Percentiles rank a stretch among this genome's conserved stretches.
Conservation (phyloP, 2,888 invertebrate genomes). For the Caenorhabditis japonica region DNA sequence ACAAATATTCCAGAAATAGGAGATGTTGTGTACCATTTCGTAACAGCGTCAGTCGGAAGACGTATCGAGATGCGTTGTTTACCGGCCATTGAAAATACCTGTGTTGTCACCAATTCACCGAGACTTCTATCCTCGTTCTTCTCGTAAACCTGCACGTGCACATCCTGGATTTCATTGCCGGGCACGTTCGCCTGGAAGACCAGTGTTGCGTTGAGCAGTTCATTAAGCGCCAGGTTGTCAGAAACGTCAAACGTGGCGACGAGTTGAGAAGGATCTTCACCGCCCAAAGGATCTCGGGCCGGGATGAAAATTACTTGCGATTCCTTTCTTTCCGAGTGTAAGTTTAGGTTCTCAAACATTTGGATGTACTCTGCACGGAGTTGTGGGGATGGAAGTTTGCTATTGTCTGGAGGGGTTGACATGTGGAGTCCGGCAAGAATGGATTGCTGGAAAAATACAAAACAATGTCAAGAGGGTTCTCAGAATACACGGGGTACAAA, state of each 20-base stretch:
- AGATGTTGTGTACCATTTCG: slow-evolving; percentile 11
- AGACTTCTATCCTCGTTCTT: slow-evolving; percentile 16
- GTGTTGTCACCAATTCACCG: slow-evolving; percentile 3
- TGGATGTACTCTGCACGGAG: slow-evolving; percentile 1
- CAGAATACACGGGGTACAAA: background rate
- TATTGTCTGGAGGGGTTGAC: background rate
- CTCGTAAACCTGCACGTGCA: slow-evolving; percentile 22
- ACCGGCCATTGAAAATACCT: background rate
- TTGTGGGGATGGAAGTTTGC: background rate
- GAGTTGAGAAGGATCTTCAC: slow-evolving; percentile 10
- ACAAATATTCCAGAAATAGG: slow-evolving; percentile 31
- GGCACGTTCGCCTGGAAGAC: background rate
- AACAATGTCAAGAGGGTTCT: background rate
- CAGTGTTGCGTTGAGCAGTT: background rate
- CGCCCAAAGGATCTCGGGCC: slow-evolving; percentile 11
- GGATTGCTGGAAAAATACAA: slow-evolving; percentile 2
- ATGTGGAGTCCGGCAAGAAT: slow-evolving; percentile 12
- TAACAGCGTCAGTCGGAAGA: slow-evolving; percentile 10
- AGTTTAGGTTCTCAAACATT: background rate
- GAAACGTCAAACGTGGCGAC: background rate
- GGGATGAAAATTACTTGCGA: background rate
- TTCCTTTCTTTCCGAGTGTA: background rate
- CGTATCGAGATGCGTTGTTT: background rate
- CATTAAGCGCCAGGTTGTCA: background rate
- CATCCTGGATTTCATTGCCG: background rate